Base-by-base conservation (phyloP, 2,888 invertebrate species). In the Melanargia galathea region DNA sequence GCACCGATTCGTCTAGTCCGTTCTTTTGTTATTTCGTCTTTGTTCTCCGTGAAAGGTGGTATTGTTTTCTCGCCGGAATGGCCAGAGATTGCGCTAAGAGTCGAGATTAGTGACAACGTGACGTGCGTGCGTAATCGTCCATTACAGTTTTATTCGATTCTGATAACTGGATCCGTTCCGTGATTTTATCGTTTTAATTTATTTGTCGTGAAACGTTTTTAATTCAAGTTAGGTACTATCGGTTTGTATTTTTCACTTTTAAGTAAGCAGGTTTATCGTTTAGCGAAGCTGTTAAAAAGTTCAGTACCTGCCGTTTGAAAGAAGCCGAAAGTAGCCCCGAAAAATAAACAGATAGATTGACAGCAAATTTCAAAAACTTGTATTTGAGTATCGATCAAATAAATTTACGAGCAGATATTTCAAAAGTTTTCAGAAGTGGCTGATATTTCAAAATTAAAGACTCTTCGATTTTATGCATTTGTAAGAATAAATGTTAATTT, bases 1-100 rank as follows among this genome's bases (percentile, higher is more conserved):
- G 82, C 81, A 76, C 81, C 82, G 83, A 85, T 86, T 87, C 83
- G 81, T 83, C 82, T 79, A 79, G 77, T 83, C 78, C 80, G 81
- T 86, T 88, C 87, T 86, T 87, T 89, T 87, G 86, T 89, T 86
- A 82, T 82, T 85, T 82, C 80, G 80, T 82, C 83, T 87, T 89
- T 88, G 86, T 87, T 83, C 80, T 73, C 75, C 71, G 70, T 83
- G 81, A 84, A 87, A 87, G 86, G 87, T 87, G 80, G 82, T 84
- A 88, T 90, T 90, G 89, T 90, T 90, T 87, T 83, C 84, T 81
- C 83, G 77, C 77, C 73, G 80, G 81, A 84, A 86, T 83, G 78
- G 83, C 72, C 76, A 76, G 81, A 86, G 88, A 89, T 88, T 89
- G 86, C 82, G 84, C 82, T 85, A 86, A 87, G 84, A 89, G 86